phyloP scores from a whole-genome alignment of 2,888 invertebrate genomes.

The Eilema caniola region DNA sequence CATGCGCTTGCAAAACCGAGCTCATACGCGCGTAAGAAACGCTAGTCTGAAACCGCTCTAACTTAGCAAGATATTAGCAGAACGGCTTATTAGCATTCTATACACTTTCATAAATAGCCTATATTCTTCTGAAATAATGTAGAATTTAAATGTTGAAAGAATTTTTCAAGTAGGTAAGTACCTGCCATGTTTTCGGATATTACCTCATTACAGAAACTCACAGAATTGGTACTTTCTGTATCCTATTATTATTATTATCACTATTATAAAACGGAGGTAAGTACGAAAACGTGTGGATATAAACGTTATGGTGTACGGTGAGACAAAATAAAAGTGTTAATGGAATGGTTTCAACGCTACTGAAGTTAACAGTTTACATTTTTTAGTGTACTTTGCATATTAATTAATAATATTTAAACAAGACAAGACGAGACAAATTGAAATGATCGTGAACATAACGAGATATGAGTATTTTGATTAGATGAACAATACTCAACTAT shows the following conservation, averaged over 20 bases:
- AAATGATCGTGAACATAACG: no score
- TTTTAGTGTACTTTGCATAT: slow-evolving; percentile 41
- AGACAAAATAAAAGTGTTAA: slow-evolving; percentile 25
- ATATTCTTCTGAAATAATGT: neutral
- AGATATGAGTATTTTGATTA: no score
- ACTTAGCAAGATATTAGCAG: no score
- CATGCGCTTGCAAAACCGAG: no score
- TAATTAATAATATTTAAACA: no score
- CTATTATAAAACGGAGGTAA: neutral
- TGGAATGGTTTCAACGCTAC: neutral
- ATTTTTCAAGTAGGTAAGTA: neutral
- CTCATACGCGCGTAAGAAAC: no score
- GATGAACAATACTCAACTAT: no score
- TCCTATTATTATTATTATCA: neutral
- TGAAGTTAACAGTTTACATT: slow-evolving; percentile 30
- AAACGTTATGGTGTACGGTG: neutral
- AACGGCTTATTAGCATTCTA: neutral
- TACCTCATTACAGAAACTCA: neutral
- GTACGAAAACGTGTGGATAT: neutral
- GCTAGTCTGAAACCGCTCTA: no score
- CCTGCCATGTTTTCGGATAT: neutral
- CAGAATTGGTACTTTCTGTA: neutral
- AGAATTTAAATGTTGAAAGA: neutral
- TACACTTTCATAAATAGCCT: neutral
- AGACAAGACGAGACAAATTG: no score